A percentile compares a stretch with the other conserved stretches of the same genome.
Evolutionary conservation across 1,140 invertebrate species (phyloP).

Genomic region (Heliconius nattereri): DNA sequence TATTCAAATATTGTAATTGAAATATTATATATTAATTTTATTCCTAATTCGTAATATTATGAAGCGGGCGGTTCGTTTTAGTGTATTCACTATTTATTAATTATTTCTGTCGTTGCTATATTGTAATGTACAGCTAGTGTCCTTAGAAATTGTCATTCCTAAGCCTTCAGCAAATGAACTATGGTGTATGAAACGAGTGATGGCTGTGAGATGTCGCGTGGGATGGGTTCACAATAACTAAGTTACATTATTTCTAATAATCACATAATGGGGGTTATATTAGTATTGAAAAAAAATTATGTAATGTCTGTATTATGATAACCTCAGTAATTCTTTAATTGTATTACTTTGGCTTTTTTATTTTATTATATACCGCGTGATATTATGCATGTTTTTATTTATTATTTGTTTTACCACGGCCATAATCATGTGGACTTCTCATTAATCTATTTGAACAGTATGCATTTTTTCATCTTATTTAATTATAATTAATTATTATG

Average conservation of each 20-base stretch:
- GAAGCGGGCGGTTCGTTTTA: conserved; percentile 16
- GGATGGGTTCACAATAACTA: conserved; percentile 37
- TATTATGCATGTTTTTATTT: not conserved
- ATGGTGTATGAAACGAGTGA: conserved; percentile 67
- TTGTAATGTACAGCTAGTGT: conserved; percentile 1
- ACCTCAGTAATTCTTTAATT: not conserved
- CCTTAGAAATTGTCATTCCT: conserved; percentile 66
- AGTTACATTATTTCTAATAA: conserved; percentile 17
- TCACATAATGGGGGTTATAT: not conserved
- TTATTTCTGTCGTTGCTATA: not conserved
- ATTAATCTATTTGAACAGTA: not conserved
- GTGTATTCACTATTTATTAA: conserved; percentile 27
- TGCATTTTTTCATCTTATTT: conserved; percentile 4
- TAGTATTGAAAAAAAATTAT: not conserved
- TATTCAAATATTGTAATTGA: conserved; percentile 22
- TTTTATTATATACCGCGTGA: not conserved
- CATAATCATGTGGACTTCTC: not conserved
- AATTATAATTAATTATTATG: not conserved
- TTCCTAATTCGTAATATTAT: conserved; percentile 17
- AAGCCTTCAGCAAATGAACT: conserved; percentile 61
- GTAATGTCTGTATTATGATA: not conserved
- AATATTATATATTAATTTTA: conserved; percentile 33
- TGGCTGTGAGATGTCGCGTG: conserved; percentile 72
- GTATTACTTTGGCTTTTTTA: not conserved
- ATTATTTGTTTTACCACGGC: not conserved